Conservation (phyloP, 1,140 invertebrate genomes). For the Drosophila pseudoobscura region DNA sequence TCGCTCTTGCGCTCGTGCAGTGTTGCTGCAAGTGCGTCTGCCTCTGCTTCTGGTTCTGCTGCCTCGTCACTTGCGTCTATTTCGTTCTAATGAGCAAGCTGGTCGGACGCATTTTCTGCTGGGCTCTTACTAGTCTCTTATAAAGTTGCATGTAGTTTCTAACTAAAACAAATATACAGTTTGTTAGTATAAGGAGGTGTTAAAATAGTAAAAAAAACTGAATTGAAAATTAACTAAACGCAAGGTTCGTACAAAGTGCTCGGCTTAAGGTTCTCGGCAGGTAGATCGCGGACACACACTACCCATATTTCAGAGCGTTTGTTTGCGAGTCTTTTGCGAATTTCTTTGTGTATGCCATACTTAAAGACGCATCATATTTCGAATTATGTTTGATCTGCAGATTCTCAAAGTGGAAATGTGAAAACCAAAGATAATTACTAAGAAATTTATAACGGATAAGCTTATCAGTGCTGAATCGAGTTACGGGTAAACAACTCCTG, state of each 20-base stretch:
- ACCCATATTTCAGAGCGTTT: slow-evolving; percentile 27
- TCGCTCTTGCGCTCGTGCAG: too few species aligned
- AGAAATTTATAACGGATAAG: too few species aligned
- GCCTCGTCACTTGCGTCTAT: too few species aligned
- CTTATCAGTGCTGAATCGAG: too few species aligned
- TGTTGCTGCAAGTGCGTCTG: too few species aligned
- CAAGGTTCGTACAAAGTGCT: slow-evolving; percentile 32
- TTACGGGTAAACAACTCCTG: too few species aligned
- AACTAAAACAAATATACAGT: slow-evolving; percentile 8
- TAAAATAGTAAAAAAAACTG: slow-evolving; percentile 15
- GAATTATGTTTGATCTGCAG: neutral
- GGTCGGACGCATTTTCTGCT: slow-evolving; percentile 34
- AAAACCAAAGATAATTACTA: too few species aligned
- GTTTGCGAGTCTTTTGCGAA: slow-evolving; percentile 11
- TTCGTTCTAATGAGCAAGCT: too few species aligned
- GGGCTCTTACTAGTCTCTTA: slow-evolving; percentile 4
- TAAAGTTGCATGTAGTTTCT: slow-evolving; percentile 1
- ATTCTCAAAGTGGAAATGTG: too few species aligned
- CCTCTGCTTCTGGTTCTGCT: too few species aligned
- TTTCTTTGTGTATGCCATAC: slow-evolving; percentile 18
- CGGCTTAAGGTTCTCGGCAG: slow-evolving; percentile 19
- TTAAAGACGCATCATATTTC: slow-evolving; percentile 40
- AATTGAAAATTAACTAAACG: slow-evolving; percentile 28
- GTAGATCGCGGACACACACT: slow-evolving; percentile 25
- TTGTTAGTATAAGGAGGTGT: slow-evolving; percentile 19